phyloP scores from a whole-genome alignment of 2,888 invertebrate genomes.

The Syritta pipiens region DNA sequence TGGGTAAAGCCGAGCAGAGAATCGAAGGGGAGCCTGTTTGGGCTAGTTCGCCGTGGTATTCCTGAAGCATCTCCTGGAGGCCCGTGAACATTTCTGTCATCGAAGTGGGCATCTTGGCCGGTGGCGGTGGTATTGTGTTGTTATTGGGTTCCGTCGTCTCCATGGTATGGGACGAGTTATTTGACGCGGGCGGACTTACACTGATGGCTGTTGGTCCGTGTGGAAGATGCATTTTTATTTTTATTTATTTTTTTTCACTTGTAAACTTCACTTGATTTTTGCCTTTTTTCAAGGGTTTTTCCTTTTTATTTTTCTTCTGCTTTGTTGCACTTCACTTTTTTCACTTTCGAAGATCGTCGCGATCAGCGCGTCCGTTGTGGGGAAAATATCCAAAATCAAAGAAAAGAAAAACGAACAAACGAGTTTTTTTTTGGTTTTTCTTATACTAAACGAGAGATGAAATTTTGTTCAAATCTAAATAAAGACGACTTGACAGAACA shows the following conservation, averaged over 20 bases:
- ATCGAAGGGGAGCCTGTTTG: constrained; percentile 97
- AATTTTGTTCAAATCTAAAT: too few relatives aligned
- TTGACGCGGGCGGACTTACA: constrained; percentile 46
- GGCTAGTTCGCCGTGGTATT: constrained; percentile 95
- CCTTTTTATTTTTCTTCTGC: background rate
- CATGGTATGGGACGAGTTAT: constrained; percentile 43
- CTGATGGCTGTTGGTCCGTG: constrained; percentile 74
- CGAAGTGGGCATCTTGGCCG: constrained; percentile 81
- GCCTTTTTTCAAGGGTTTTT: constrained; percentile 17
- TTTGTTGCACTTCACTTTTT: constrained; percentile 1
- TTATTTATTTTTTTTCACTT: constrained; percentile 13
- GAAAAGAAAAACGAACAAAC: constrained; percentile 4
- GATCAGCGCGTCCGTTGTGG: constrained; percentile 8
- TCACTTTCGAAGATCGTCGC: constrained; percentile 8
- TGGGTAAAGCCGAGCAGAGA: constrained; percentile 94
- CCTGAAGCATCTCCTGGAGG: constrained; percentile 89
- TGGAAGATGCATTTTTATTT: constrained; percentile 75
- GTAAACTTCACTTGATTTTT: background rate
- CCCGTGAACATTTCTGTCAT: constrained; percentile 88
- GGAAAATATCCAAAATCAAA: constrained; percentile 12
- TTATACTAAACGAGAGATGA: too few relatives aligned
- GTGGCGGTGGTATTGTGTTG: constrained; percentile 64
- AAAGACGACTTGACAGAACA: constrained; percentile 16
- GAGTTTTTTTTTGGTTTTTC: too few relatives aligned
- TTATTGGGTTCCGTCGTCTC: too few relatives aligned